Conservation (phyloP, 1,140 invertebrate species). For the Nymphalis io region DNA sequence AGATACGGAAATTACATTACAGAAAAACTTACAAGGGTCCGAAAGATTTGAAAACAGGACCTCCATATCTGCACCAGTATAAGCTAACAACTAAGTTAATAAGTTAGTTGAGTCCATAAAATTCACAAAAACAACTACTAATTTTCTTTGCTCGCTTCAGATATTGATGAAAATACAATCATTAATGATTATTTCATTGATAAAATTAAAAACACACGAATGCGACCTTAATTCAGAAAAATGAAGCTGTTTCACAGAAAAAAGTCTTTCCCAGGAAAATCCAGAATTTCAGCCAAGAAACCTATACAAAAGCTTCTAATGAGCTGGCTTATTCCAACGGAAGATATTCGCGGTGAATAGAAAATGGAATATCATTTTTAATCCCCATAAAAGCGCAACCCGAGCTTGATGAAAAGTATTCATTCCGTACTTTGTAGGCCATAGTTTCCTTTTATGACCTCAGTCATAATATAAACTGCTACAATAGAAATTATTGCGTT, state of each 20-base stretch:
- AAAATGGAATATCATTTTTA: conserved; percentile 28
- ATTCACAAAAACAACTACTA: too few relatives aligned
- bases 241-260: conserved; percentile 5
- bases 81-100: too few relatives aligned
- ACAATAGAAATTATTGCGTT: background rate
- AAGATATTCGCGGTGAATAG: conserved; percentile 14
- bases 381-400: conserved; percentile 8
- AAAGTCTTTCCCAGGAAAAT: conserved; percentile 21
- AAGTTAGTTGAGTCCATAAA: too few relatives aligned
- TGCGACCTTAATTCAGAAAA: background rate
- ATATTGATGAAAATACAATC: background rate
- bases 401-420: conserved; percentile 28
- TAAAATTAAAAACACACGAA: background rate
- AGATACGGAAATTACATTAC: too few relatives aligned
- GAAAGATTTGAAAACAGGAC: too few relatives aligned
- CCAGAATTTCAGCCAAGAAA: conserved; percentile 15
- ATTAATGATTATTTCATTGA: background rate
- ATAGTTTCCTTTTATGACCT: background rate
- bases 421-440: conserved; percentile 14
- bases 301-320: conserved; percentile 34
- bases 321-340: conserved; percentile 7
- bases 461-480: background rate
- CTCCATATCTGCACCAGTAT: too few relatives aligned
- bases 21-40: too few relatives aligned
- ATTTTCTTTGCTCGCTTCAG: background rate